Base-by-base conservation (phyloP, 2,797 vertebrate genomes). In the Anabacerthia variegaticeps region DNA sequence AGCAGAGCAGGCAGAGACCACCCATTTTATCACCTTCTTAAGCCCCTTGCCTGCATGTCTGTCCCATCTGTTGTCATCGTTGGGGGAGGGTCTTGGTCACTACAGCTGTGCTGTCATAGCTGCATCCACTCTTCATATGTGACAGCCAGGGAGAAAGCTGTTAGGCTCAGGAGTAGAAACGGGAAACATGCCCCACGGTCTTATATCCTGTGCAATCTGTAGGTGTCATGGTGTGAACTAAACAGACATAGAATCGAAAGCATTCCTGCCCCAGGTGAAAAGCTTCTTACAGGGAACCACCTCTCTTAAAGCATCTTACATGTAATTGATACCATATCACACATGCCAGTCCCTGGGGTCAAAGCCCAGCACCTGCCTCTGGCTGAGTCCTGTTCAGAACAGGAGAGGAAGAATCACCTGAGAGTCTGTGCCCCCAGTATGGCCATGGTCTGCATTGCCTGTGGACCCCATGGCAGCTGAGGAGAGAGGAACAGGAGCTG, bases 81-180 rank as follows among this genome's bases (percentile, higher is more conserved):
- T 2, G 1, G 34, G 36, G 20, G 22, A 69, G 36, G 32, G 24
- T 6, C 36, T 65, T 69, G 55, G 44, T 71, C 59, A 88, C 22
- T 1, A 2, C 18, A 54, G 36, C 23, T 20, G 7, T 0, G 1
- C 27, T 44, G 37, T 43, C 59, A 24, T 37, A 58, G 23, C 58
- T 10, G 7, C 21, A 52, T 51, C 49, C 26, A 8, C 21, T 34
- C 46, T 10, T 39, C 46, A 54, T 56, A 22, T 24, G 23, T 34
- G 41, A 43, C 12, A 24, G 39, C 39, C 71, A 44, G 43, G 49
- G 52, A 39, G 23, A 74, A 87, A 85, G 36, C 43, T 58, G 14
- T 49, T 21, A 16, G 19, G 27, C 26, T 79, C 24, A 16, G 69
- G 55, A 56, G 4, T 5, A 78, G 43, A 67, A 66, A 87, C 17